Percentiles rank a stretch among this genome's conserved stretches.
Evolutionary conservation across 2,888 invertebrate species (phyloP).

Genomic region (Euzophera pinguis): DNA sequence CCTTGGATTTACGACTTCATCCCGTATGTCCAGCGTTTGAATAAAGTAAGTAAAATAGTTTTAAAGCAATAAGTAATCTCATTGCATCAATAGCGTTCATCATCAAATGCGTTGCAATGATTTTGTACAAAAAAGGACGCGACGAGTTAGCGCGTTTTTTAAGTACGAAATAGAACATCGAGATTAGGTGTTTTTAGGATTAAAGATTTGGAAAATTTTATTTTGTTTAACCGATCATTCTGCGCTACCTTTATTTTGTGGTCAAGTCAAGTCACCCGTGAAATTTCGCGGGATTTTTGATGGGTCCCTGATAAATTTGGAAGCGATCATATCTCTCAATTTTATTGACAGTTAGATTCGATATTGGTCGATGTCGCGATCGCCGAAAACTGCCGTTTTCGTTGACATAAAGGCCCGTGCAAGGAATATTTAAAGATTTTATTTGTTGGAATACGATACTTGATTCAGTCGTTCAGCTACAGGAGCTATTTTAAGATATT

Average conservation of each 20-base stretch:
- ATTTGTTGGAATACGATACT: neutral
- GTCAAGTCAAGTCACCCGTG: constrained; percentile 31
- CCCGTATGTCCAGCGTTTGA: constrained; percentile 9
- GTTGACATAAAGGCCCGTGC: constrained; percentile 27
- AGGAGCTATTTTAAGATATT: too few species aligned
- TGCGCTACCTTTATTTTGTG: constrained; percentile 6
- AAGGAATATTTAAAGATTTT: constrained; percentile 6
- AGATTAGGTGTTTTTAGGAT: too few species aligned
- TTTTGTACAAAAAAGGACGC: too few species aligned
- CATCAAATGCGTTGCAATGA: too few species aligned
- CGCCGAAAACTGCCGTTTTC: constrained; percentile 29
- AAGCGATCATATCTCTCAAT: constrained; percentile 51
- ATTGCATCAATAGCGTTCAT: too few species aligned
- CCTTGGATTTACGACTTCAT: constrained; percentile 39
- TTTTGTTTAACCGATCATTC: neutral
- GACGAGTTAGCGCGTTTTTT: too few species aligned
- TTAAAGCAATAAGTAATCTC: too few species aligned
- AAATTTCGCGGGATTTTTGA: constrained; percentile 48
- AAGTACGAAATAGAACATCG: too few species aligned
- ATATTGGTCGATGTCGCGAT: constrained; percentile 34
- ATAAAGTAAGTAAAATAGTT: too few species aligned
- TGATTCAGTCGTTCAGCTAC: too few species aligned
- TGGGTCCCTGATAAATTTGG: constrained; percentile 48
- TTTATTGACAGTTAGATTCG: constrained; percentile 58
- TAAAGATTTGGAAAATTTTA: too few species aligned